These are phyloP conservation scores for Nicator chloris DNA, from an alignment of 2,113 vertebrate species.

Conservation along the genomic window DNA sequence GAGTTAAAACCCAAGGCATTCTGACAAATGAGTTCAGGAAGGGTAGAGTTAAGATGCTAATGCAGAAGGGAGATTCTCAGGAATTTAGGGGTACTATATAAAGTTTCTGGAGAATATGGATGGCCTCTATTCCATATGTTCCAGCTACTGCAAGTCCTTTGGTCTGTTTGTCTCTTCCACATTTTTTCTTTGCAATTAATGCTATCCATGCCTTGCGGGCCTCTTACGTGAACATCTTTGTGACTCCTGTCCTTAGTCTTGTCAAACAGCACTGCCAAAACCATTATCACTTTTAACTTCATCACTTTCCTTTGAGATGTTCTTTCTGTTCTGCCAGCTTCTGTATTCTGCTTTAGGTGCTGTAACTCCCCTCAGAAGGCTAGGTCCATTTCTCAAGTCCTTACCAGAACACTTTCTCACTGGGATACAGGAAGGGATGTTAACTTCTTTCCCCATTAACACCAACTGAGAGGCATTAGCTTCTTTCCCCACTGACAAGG, in stretches of 20 bases:
- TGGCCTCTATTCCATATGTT: background rate
- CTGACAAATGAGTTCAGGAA: background rate
- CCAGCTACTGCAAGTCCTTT: background rate
- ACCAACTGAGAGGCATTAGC: too few relatives aligned
- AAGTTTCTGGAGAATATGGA: background rate
- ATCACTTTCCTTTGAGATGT: background rate
- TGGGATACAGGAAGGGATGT: background rate
- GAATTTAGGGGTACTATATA: background rate
- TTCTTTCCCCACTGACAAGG: background rate
- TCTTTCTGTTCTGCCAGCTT: background rate
- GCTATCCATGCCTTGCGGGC: background rate
- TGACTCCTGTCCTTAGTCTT: background rate
- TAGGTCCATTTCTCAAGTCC: background rate
- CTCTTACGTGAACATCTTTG: rapidly evolving
- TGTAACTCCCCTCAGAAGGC: background rate
- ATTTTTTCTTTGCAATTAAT: background rate
- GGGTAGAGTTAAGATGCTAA: background rate
- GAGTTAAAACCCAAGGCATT: background rate
- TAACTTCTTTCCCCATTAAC: background rate
- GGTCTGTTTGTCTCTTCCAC: background rate
- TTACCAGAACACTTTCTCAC: background rate
- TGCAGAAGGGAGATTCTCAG: background rate
- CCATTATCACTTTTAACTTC: background rate
- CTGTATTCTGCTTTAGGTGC: background rate
- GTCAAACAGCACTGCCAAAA: background rate